phyloP scores from a whole-genome alignment of 1,140 invertebrate genomes.

The Trachelipus rathkii region DNA sequence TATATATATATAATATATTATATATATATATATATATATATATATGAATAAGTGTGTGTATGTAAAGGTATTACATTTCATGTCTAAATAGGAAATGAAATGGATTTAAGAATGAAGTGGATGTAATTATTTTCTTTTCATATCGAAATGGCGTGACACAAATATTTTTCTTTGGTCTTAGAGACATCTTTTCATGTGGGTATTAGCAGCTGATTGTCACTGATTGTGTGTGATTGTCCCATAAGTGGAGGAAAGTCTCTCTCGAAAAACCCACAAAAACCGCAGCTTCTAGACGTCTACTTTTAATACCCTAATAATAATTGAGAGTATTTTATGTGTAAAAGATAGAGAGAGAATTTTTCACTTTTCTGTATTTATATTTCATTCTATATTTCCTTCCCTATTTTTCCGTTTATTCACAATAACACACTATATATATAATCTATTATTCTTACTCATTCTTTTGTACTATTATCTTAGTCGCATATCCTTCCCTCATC shows the following conservation, averaged over 20 bases:
- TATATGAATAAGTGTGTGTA: slow-evolving; percentile 19
- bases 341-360: too few species aligned
- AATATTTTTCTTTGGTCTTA: slow-evolving; percentile 9
- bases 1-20: slow-evolving; percentile 15
- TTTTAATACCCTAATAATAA: too few species aligned
- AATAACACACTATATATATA: too few species aligned
- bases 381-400: too few species aligned
- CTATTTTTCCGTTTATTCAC: too few species aligned
- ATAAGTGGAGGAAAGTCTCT: background rate
- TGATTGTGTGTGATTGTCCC: slow-evolving; percentile 6
- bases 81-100: slow-evolving; percentile 8
- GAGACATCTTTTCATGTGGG: background rate
- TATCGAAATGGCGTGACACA: slow-evolving; percentile 2
- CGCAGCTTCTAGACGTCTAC: background rate
- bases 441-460: too few species aligned
- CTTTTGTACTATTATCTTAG: background rate
- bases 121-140: slow-evolving; percentile 9
- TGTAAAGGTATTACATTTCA: slow-evolving; percentile 11
- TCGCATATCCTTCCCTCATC: background rate
- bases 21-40: background rate
- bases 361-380: too few species aligned
- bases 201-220: slow-evolving; percentile 7
- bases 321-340: too few species aligned
- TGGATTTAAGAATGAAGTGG: background rate
- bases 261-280: background rate